Base-by-base conservation (phyloP, 2,113 vertebrate genomes). In the Hydrochoerus hydrochaeris region DNA sequence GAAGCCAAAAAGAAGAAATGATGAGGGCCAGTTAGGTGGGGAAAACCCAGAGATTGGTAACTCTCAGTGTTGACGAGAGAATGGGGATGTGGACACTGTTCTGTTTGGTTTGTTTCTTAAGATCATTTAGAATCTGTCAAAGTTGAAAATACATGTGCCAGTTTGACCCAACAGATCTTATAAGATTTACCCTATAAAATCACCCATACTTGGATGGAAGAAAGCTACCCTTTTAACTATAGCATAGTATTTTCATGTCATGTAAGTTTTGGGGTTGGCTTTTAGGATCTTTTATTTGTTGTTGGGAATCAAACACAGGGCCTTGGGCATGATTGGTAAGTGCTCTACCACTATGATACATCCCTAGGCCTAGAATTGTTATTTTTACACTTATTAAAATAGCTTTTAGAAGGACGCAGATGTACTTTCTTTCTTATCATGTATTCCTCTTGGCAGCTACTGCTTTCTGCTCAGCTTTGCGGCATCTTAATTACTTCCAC, bases 301-400 rank as follows among this genome's bases (percentile, higher is more conserved):
- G 30, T 12, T 77, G 44, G 44, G 44, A 77, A 46, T 46, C 13
- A 8, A 77, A 77, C 26, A 16, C 5, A 77, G 41, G 73, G 41
- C 73, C 41, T 77, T 46, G 73, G 24, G 24, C 73, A 26, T 46
- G 41, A 28, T 44, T 28, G 5, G 24, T 46, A 28, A 77, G 73
- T 46, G 73, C 77, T 80, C 46, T 35, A 32, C 77, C 30, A 80
- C 77, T 35, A 19, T 10, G 77, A 11, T 80, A 19, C 77, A 8
- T 32, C 46, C 46, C 46, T 52, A 19, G 77, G 46, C 46, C 77
- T 35, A 17, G 41, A 57, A 58, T 28, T 84, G 69, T 65, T 65
- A 73, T 82, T 95, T 93, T 54, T 82, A 69, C 81, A 69, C 13
- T 57, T 95, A 75, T 41, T 94, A 49, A 93, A 96, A 93, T 46